These are phyloP conservation scores for Hemibagrus wyckioides DNA, from an alignment of 2,113 vertebrate genomes.

Conservation along the genomic window DNA sequence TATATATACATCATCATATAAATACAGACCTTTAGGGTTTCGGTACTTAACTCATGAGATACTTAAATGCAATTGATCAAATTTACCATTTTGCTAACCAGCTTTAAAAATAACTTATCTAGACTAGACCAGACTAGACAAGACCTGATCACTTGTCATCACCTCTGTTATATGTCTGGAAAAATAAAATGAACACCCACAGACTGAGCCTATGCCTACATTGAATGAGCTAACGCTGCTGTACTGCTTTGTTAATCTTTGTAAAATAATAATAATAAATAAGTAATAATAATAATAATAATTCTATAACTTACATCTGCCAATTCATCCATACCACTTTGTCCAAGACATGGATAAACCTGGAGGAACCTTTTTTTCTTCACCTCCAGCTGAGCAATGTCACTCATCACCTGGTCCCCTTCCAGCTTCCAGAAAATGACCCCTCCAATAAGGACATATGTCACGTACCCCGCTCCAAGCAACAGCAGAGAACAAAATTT, in stretches of 20 bases:
- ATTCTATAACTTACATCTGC: not conserved
- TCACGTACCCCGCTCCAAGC: conserved; percentile 73
- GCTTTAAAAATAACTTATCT: not conserved
- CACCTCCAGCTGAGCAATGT: conserved; percentile 54
- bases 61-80: not conserved
- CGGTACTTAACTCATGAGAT: not conserved
- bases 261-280: no score
- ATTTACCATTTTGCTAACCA: not conserved
- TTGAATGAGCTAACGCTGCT: not conserved
- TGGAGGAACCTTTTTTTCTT: conserved; percentile 67
- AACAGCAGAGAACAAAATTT: conserved; percentile 67
- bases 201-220: not conserved
- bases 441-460: conserved; percentile 80
- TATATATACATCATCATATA: not conserved
- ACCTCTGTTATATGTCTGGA: not conserved
- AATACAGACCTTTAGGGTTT: not conserved
- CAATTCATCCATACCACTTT: conserved; percentile 28
- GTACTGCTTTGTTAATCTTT: not conserved
- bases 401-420: conserved; percentile 60
- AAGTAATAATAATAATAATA: no score
- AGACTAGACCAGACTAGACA: not conserved
- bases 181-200: not conserved
- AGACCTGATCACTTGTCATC: not conserved
- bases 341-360: conserved; percentile 70
- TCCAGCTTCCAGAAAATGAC: conserved; percentile 82